These are phyloP conservation scores for Caenorhabditis sp. DNA, from an alignment of 2,888 invertebrate genomes.

Conservation along the genomic window DNA sequence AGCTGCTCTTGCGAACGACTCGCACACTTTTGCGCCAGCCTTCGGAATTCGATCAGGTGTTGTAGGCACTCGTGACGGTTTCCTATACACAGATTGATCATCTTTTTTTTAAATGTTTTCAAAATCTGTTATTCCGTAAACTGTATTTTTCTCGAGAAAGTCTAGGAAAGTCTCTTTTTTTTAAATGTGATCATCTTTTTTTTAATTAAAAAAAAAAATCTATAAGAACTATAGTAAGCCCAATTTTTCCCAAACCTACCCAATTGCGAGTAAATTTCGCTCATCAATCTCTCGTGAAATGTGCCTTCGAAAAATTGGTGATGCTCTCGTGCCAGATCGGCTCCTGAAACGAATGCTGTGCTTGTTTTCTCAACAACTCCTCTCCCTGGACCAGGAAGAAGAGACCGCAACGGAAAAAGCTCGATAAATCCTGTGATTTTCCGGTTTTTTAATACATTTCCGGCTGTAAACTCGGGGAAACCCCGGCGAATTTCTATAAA, in stretches of 20 bases:
- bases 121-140: not conserved
- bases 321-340: conserved; percentile 16
- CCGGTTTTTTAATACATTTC: not conserved
- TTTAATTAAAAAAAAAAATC: no score
- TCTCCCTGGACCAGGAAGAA: not conserved
- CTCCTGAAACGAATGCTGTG: conserved; percentile 1
- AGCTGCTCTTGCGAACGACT: conserved; percentile 41
- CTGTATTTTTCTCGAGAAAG: no score
- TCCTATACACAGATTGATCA: not conserved
- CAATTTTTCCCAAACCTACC: not conserved
- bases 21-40: not conserved
- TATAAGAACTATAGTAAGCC: no score
- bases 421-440: not conserved
- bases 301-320: conserved; percentile 7
- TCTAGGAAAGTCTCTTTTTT: no score
- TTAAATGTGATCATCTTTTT: no score
- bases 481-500: not conserved
- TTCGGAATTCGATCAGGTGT: conserved; percentile 10
- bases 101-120: not conserved
- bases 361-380: not conserved
- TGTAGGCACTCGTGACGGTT: conserved; percentile 8
- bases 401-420: no score
- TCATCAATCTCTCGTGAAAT: conserved; percentile 14
- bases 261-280: conserved; percentile 19
- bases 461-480: not conserved